A percentile compares a stretch with the other conserved stretches of the same genome.
Conservation (phyloP, 2,888 invertebrate genomes). For the Acleris emargana region DNA sequence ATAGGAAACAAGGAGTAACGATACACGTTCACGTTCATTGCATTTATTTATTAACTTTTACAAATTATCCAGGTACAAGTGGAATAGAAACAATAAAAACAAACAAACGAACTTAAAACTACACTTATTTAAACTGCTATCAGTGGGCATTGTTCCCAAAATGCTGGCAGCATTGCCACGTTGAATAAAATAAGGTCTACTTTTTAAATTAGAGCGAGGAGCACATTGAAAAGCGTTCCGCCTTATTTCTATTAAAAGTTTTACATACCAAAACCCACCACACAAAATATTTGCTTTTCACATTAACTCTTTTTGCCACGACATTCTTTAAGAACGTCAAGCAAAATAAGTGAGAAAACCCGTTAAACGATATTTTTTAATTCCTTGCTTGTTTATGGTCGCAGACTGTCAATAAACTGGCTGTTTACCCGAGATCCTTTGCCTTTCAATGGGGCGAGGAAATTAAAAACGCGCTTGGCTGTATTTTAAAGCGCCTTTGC, state of each 20-base stretch:
- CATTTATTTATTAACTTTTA: no score
- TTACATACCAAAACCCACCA: not conserved
- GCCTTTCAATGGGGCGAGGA: constrained; percentile 4
- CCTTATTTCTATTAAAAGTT: not conserved
- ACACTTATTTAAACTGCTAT: no score
- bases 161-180: no score
- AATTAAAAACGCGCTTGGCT: constrained; percentile 6
- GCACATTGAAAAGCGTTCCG: no score
- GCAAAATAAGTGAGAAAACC: constrained; percentile 1
- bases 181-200: no score
- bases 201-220: no score
- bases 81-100: no score
- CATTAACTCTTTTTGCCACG: not conserved
- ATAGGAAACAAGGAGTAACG: no score
- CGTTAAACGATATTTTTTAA: not conserved
- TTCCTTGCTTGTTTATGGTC: constrained; percentile 1
- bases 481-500: not conserved
- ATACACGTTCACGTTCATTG: no score
- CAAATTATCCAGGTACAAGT: no score
- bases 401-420: constrained; percentile 7
- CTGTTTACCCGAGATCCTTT: constrained; percentile 8
- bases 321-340: not conserved
- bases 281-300: not conserved
- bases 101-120: no score
- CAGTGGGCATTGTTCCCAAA: no score